Percentiles rank a stretch among this genome's conserved stretches.
These are phyloP conservation scores for Parus major DNA, from an alignment of 2,113 vertebrate genomes.

Conservation along the genomic window DNA sequence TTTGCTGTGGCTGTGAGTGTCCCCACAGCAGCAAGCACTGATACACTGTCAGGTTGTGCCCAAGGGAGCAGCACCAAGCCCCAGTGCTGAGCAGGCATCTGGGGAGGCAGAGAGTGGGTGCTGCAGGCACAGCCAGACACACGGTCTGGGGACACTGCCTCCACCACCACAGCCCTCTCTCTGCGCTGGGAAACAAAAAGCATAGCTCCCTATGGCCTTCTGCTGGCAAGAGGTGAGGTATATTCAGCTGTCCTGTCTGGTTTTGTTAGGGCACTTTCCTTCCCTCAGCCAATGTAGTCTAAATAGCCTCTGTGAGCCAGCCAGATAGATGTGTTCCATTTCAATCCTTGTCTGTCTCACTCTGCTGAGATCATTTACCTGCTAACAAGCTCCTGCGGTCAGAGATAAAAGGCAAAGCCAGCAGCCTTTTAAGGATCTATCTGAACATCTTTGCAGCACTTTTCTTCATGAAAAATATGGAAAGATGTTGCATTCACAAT, in stretches of 20 bases:
- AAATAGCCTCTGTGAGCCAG: not conserved
- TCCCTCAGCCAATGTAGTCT: not conserved
- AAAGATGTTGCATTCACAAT: conserved; percentile 12
- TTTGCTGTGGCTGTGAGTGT: not conserved
- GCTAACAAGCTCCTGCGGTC: not conserved
- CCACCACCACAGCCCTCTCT: not conserved
- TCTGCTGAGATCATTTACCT: not conserved
- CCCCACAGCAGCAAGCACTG: not conserved
- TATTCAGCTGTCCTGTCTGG: not conserved
- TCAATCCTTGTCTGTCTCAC: not conserved
- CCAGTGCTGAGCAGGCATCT: not conserved
- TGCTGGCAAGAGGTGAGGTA: not conserved
- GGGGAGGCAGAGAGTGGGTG: not conserved
- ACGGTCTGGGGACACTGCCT: not conserved
- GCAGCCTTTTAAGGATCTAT: not conserved
- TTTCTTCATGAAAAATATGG: not conserved
- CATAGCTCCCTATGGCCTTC: not conserved
- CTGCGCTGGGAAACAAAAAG: not conserved
- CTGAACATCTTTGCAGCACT: not conserved
- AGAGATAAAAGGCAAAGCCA: not conserved
- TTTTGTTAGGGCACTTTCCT: not conserved
- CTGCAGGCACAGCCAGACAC: not conserved
- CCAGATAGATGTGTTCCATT: not conserved
- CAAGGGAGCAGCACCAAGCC: not conserved
- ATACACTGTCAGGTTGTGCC: not conserved